phyloP scores from a whole-genome alignment of 1,140 invertebrate genomes.

The Lucilia cuprina region DNA sequence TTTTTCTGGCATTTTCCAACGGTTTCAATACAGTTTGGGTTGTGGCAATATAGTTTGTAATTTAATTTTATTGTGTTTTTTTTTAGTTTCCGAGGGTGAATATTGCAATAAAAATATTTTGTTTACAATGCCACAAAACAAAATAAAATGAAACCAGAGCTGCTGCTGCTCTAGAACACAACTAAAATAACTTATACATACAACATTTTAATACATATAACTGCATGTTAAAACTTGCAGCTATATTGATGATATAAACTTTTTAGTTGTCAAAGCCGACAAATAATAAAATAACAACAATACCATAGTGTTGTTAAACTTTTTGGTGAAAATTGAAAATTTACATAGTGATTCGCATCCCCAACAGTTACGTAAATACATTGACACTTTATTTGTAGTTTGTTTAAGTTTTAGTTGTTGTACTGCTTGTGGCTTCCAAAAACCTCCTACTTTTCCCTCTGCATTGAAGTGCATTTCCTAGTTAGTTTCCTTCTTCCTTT shows the following conservation, averaged over 20 bases:
- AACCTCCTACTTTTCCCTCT: too few relatives aligned
- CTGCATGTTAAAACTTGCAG: too few relatives aligned
- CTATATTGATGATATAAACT: too few relatives aligned
- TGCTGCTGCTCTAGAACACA: background rate
- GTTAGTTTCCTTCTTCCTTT: background rate
- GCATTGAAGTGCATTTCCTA: background rate
- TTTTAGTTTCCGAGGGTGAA: background rate
- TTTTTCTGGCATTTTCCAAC: too few relatives aligned
- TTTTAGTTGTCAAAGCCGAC: background rate
- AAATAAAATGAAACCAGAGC: background rate
- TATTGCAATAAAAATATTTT: background rate
- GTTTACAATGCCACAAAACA: background rate
- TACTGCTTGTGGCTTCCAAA: background rate
- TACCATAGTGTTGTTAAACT: too few relatives aligned
- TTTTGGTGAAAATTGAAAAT: too few relatives aligned
- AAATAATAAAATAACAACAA: background rate
- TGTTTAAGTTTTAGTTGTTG: background rate
- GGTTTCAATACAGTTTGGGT: background rate
- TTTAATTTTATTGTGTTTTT: background rate
- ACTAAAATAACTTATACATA: background rate
- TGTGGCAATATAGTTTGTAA: background rate
- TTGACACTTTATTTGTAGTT: too few relatives aligned
- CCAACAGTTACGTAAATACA: too few relatives aligned
- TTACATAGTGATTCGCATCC: too few relatives aligned
- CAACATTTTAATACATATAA: too few relatives aligned